Evolutionary conservation across 2,797 vertebrate species (phyloP).

Genomic region (Poecilia gillii): DNA sequence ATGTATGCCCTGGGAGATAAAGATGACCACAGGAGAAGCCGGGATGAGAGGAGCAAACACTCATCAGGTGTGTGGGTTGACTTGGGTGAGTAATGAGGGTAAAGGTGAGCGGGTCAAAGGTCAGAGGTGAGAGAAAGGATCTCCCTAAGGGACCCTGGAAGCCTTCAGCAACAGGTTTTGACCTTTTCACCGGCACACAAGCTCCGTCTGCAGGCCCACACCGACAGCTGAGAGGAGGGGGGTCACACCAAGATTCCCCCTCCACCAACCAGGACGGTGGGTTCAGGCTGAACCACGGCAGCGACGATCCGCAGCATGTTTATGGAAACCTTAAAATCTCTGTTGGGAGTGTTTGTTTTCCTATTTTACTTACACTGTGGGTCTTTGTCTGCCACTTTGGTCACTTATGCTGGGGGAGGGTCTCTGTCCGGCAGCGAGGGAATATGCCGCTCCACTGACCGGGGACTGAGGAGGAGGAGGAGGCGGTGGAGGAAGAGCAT

Average conservation of each 20-base stretch:
- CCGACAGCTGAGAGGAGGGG: slow-evolving; percentile 48
- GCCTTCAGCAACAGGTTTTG: slow-evolving; percentile 50
- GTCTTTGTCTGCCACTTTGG: slow-evolving; percentile 90
- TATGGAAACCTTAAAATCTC: slow-evolving; percentile 55
- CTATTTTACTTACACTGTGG: slow-evolving; percentile 91
- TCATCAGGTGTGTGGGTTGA: slow-evolving; percentile 69
- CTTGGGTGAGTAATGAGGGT: slow-evolving; percentile 61
- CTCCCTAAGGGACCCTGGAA: slow-evolving; percentile 63
- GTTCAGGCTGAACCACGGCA: slow-evolving; percentile 20
- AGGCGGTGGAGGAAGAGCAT: slow-evolving; percentile 91
- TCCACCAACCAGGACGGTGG: slow-evolving; percentile 14
- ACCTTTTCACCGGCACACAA: slow-evolving; percentile 69
- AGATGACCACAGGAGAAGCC: slow-evolving; percentile 30
- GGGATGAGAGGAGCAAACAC: slow-evolving; percentile 61
- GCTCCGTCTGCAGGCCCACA: slow-evolving; percentile 52
- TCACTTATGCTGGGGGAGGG: slow-evolving; percentile 84
- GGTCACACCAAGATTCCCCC: slow-evolving; percentile 34
- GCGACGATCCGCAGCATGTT: slow-evolving; percentile 65
- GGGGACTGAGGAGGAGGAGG: slow-evolving; percentile 90
- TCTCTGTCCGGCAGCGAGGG: slow-evolving; percentile 84
- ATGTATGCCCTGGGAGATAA: slow-evolving; percentile 39
- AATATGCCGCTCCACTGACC: slow-evolving; percentile 80
- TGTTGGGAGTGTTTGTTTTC: slow-evolving; percentile 38
- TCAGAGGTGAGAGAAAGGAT: slow-evolving; percentile 59
- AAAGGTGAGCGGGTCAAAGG: slow-evolving; percentile 61